A percentile compares a stretch with the other conserved stretches of the same genome.
These are phyloP conservation scores for Bilobella aurantiaca DNA, from an alignment of 1,140 invertebrate genomes.

Conservation along the genomic window DNA sequence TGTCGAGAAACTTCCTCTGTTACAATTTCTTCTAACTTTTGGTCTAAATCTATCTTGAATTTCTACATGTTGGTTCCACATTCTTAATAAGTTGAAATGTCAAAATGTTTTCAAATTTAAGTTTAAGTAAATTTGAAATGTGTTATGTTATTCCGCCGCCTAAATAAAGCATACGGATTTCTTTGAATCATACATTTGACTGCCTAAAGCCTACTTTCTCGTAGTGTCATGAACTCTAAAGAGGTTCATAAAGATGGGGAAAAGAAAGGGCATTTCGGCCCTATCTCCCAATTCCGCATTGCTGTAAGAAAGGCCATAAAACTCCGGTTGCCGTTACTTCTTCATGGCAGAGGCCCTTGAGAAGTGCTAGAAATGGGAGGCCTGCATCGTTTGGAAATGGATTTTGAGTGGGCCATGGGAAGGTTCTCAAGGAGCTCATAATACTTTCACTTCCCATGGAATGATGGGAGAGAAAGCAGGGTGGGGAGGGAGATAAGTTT, in stretches of 20 bases:
- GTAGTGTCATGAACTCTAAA: neutral
- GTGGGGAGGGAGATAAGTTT: neutral
- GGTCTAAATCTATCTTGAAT: no score
- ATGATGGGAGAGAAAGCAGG: neutral
- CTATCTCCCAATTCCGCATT: constrained; percentile 1
- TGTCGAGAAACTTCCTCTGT: no score
- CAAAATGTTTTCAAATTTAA: no score
- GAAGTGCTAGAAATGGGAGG: neutral
- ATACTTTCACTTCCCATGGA: neutral
- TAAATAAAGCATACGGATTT: neutral
- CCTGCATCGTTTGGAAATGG: neutral
- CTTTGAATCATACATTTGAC: neutral
- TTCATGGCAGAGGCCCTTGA: neutral
- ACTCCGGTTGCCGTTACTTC: neutral
- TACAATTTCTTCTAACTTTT: no score
- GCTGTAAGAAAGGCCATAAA: neutral
- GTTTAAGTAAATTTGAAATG: no score
- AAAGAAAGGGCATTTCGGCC: neutral
- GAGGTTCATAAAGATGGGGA: neutral
- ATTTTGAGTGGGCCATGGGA: neutral
- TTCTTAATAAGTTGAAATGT: no score
- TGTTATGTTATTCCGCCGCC: neutral
- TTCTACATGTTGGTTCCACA: no score
- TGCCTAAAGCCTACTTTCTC: neutral
- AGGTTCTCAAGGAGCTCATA: constrained; percentile 3